These are phyloP conservation scores for Corbicula japonica DNA, from an alignment of 2,888 invertebrate genomes.

Conservation along the genomic window DNA sequence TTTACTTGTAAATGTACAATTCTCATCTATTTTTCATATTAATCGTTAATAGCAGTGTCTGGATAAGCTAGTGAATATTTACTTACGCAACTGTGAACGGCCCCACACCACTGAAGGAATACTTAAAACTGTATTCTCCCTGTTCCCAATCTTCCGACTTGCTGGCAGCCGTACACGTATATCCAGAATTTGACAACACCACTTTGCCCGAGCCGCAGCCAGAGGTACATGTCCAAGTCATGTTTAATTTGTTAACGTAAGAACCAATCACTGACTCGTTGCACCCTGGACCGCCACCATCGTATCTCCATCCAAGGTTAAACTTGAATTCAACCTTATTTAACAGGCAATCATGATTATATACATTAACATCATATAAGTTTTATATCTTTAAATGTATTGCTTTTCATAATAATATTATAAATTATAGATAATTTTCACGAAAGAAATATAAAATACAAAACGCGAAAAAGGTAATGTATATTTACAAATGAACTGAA, in stretches of 20 bases:
- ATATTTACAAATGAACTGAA: too few relatives aligned
- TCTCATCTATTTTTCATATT: too few relatives aligned
- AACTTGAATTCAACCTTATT: constrained; percentile 32
- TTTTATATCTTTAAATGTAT: too few relatives aligned
- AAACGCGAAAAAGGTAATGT: too few relatives aligned
- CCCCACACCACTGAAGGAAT: constrained; percentile 25
- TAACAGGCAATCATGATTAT: too few relatives aligned
- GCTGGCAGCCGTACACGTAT: constrained; percentile 26
- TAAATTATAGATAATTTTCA: too few relatives aligned
- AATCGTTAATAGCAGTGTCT: too few relatives aligned
- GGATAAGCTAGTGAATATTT: not conserved
- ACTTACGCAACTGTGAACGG: constrained; percentile 33
- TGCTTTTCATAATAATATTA: too few relatives aligned
- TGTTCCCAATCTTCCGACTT: constrained; percentile 38
- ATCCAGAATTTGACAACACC: not conserved
- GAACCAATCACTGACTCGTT: not conserved
- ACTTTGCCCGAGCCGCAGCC: not conserved
- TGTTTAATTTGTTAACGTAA: not conserved
- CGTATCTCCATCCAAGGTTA: constrained; percentile 39
- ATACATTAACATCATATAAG: too few relatives aligned
- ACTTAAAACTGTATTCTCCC: constrained; percentile 32
- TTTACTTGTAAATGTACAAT: too few relatives aligned
- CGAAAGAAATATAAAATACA: too few relatives aligned
- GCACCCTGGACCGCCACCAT: not conserved
- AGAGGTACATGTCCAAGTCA: constrained; percentile 16